Base-by-base conservation (phyloP, 1,140 invertebrate genomes). In the Nautilus pompilius region DNA sequence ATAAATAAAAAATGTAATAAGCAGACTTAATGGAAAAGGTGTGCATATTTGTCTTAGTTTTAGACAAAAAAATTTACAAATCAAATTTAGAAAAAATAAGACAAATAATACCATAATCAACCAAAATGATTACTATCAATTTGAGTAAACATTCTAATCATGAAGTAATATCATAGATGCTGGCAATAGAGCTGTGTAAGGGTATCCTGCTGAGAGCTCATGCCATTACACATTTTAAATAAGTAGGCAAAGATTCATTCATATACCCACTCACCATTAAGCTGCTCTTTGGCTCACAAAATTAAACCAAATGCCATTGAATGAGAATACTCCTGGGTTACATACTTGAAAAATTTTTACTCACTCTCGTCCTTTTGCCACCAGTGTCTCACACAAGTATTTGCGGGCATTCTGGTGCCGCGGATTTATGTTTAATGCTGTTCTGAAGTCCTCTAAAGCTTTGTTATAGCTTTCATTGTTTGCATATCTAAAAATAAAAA, bases 371-470 rank as follows among this genome's bases (percentile, higher is more conserved):
- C 92, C 69, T 90, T 78, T 82, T 0, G 93, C 94, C 1, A 96
- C 89, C 15, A 96, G 81, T 2, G 94, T 97, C 80, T 97, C 93
- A 24, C 91, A 90, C 86, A 96, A 89, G 83, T 97, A 98, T 82
- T 96, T 96, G 57, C 91, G 88, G 45, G 93, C 95, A 86, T 98
- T 97, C n/a, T 88, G 88, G 84, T 98, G 94, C 61, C 88, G 91
- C 22, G 90, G 90, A 84, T 96, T 95, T 20, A 93, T 78, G 77
- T 91, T 90, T 32, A 96, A 83, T 2, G 94, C 95, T 32, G 88
- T 89, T 83, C 96, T 93, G 85, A 98, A 96, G 83, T 97, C 94
- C 73, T 93, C 91, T 71, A 97, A 91, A 3, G 94, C 95, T 78
- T 93, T 94, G 71, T 91, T 89, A 82, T 94, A 96, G 75, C 89